Percentiles rank a stretch among this genome's conserved stretches.
phyloP scores from a whole-genome alignment of 2,113 vertebrate species.

The Rhea americana region DNA sequence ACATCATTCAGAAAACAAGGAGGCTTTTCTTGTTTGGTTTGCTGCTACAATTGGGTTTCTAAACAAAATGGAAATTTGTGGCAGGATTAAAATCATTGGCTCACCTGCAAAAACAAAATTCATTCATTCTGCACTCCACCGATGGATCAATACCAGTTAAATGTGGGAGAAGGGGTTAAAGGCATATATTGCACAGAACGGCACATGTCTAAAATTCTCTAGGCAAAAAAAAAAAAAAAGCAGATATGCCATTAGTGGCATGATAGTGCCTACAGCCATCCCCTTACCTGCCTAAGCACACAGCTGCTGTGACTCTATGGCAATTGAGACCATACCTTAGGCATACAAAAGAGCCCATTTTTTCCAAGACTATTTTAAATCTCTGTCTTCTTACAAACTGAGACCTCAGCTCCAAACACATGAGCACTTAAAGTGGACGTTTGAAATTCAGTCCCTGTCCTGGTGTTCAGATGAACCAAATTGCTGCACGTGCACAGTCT shows the following conservation, averaged over 20 bases:
- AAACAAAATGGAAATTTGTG: constrained; percentile 41
- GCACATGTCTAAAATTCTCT: background rate
- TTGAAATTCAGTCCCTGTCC: background rate
- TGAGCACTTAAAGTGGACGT: background rate
- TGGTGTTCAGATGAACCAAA: background rate
- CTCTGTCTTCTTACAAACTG: background rate
- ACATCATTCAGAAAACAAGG: constrained; percentile 77
- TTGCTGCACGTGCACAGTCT: rapidly evolving
- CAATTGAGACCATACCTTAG: background rate
- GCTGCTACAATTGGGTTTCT: constrained; percentile 19
- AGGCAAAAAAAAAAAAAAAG: background rate
- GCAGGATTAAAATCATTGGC: constrained; percentile 19
- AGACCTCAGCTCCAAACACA: background rate
- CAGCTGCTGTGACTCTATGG: rapidly evolving
- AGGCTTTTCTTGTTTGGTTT: constrained; percentile 66
- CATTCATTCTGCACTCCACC: background rate
- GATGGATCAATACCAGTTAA: background rate
- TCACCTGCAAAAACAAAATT: constrained; percentile 26
- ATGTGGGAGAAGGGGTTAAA: background rate
- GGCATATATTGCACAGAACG: background rate
- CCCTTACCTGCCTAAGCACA: background rate
- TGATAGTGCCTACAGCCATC: too few relatives aligned
- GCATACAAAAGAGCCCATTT: background rate
- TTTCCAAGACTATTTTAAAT: background rate
- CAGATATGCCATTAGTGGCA: background rate